Evolutionary conservation across 2,888 invertebrate genomes (phyloP).

Genomic region (Scelioninae gen. 1): DNA sequence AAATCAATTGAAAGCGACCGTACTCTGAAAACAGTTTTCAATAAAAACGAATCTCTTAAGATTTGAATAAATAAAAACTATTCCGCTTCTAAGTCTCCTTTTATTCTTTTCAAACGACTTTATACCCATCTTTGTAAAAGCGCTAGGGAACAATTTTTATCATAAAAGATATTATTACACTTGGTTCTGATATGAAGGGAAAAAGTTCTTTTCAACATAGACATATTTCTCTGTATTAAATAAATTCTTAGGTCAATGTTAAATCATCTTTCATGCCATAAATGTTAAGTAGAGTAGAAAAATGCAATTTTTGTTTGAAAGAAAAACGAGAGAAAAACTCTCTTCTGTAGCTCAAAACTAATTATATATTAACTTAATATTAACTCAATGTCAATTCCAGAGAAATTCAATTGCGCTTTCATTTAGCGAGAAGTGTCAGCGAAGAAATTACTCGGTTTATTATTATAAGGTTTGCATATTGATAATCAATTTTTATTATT

Average conservation of each 20-base stretch:
- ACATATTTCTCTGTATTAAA: conserved; percentile 15
- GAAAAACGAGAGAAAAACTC: neutral
- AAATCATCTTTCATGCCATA: conserved; percentile 6
- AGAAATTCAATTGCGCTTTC: no score
- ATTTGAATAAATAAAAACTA: neutral
- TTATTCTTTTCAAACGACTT: neutral
- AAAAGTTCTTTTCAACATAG: conserved; percentile 7
- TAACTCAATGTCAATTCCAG: no score
- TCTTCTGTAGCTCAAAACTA: no score
- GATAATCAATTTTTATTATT: no score
- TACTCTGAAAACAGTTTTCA: neutral
- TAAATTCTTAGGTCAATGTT: conserved; percentile 30
- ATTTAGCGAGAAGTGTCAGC: no score
- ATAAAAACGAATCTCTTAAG: conserved; percentile 5
- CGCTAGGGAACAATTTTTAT: neutral
- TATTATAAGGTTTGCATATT: no score
- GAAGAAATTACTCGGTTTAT: no score
- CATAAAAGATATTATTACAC: conserved; percentile 11
- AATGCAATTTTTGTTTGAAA: neutral
- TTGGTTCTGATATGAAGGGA: neutral
- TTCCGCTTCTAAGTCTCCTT: neutral
- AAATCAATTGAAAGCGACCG: conserved; percentile 40
- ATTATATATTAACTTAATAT: neutral
- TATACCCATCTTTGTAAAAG: neutral
- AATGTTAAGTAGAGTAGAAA: conserved; percentile 30